Evolutionary conservation across 2,888 invertebrate genomes (phyloP).

Genomic region (Panzeria rudis): DNA sequence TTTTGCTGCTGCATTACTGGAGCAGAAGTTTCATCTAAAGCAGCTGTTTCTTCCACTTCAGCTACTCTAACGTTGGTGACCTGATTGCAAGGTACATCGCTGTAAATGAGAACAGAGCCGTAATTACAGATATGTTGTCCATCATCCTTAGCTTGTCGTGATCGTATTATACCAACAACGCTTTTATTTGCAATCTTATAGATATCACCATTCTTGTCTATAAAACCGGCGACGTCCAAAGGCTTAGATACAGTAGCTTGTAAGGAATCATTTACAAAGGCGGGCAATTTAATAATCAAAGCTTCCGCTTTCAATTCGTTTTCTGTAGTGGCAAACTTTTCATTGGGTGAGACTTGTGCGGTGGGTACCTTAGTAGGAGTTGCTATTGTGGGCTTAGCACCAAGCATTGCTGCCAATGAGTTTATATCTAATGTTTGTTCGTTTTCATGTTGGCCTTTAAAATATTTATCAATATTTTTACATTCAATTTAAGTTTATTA

Average conservation of each 20-base stretch:
- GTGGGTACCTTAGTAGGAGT: constrained; percentile 33
- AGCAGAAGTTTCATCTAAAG: not conserved
- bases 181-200: constrained; percentile 78
- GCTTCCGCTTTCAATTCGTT: constrained; percentile 13
- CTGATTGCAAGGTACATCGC: constrained; percentile 79
- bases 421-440: not conserved
- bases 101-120: constrained; percentile 80
- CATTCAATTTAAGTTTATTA: not conserved
- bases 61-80: constrained; percentile 74
- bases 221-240: constrained; percentile 79
- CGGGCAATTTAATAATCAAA: constrained; percentile 35
- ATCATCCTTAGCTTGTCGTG: constrained; percentile 74
- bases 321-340: not conserved
- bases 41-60: constrained; percentile 63
- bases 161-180: constrained; percentile 77
- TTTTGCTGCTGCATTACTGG: not conserved
- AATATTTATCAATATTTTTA: not conserved
- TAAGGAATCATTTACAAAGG: constrained; percentile 21
- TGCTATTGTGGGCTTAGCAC: constrained; percentile 73
- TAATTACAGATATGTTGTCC: constrained; percentile 78
- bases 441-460: constrained; percentile 25
- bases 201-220: constrained; percentile 78
- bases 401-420: not conserved
- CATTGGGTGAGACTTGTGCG: not conserved
- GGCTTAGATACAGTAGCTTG: constrained; percentile 72